These are phyloP conservation scores for Planococcus citri DNA, from an alignment of 1,140 invertebrate genomes.

Conservation along the genomic window DNA sequence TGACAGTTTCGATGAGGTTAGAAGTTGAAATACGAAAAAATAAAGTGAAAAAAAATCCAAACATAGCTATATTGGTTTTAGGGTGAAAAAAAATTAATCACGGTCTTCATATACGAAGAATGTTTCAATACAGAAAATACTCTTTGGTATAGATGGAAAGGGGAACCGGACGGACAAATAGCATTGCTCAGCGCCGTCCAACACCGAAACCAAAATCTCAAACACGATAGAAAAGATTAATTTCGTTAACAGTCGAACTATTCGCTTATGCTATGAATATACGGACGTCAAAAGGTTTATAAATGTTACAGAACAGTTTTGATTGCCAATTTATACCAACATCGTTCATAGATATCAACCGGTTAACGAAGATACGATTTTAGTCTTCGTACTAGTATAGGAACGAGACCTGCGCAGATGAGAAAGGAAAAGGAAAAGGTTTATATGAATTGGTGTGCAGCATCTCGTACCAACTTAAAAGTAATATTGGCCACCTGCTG, in stretches of 20 bases:
- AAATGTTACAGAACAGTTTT: neutral
- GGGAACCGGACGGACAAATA: no score
- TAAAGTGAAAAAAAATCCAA: neutral
- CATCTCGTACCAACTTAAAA: no score
- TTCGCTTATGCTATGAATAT: no score
- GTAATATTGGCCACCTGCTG: neutral
- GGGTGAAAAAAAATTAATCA: neutral
- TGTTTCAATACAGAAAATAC: neutral
- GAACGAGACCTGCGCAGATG: no score
- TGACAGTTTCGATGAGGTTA: no score
- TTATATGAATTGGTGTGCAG: no score
- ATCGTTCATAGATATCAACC: no score
- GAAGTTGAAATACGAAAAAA: no score
- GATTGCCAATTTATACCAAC: slow-evolving; percentile 7
- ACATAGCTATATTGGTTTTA: neutral
- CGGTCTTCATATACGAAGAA: neutral
- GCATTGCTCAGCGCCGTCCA: no score
- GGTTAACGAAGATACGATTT: slow-evolving; percentile 6
- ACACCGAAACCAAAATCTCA: neutral
- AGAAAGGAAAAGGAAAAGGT: neutral
- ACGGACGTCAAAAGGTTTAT: slow-evolving; percentile 4
- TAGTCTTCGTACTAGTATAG: neutral
- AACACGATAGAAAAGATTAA: neutral
- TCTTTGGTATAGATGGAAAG: neutral
- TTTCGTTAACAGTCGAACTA: neutral